Base-by-base conservation (phyloP, 37 sponge, comb jelly and placozoan genomes). In the Axinella damicornis region DNA sequence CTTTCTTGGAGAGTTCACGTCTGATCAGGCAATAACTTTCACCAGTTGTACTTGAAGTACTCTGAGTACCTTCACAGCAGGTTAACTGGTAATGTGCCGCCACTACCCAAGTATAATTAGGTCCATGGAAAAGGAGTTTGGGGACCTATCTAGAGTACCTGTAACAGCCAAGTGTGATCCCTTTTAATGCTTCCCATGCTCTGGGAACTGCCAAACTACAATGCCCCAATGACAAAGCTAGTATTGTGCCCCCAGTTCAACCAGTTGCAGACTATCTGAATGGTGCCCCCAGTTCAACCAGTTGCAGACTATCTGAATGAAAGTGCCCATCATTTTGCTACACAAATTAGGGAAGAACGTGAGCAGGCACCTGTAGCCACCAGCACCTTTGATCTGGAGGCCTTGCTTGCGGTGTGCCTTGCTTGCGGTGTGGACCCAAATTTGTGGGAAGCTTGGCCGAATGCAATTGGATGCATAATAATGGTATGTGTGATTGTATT, bases 81-180 rank as follows among this genome's bases (percentile, higher is more conserved):
- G 27, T 5, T 28, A 61, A 25, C 62, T 2, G 27, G 27, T 61
- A 28, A 61, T 61, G 62, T 61, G 12, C 62, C 62, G 5, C 27
- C 62, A 61, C 62, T 14, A 5, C 62, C 62, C 27, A 61, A 14
- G 27, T 61, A 61, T 14, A 4, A 61, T 61, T 61, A 14, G 4
- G 2, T 61, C 4, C 27, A 22, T 61, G 62, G 62, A 14, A 14
- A 61, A 25, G 14, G 62, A 61, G 62, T 61, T 61, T 61, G 62
- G 46, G 62, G 62, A 61, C 14, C 62, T 61, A 61, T 61, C 62
- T 28, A 14, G n/a, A 61, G 62, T 61, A 5, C 62, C 27, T 14
- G 27, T 61, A 61, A 61, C 62, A 61, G 27, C 62, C 62, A 61
- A 61, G 62, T 61, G 62, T 61, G 62, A 61, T 25, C 62, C 62